Evolutionary conservation across 2,888 invertebrate genomes (phyloP), one percentile per base, ranked within the genome.

Genomic region (Choreutis nemorana): DNA sequence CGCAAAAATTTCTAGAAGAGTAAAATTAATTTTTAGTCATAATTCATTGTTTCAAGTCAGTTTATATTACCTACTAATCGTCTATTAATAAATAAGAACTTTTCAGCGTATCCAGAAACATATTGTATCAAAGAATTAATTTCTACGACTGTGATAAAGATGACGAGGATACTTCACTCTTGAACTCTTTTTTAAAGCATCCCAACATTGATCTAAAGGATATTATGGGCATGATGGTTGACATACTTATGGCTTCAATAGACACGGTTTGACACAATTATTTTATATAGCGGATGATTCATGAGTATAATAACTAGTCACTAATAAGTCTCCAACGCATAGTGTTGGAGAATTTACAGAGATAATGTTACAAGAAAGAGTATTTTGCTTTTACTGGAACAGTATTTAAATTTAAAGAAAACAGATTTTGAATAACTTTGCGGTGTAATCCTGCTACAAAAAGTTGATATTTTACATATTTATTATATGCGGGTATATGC

Each of bases 161-260:
- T 21, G 30, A 40, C 6, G 52, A 44, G 4, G 58, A 71, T 16
- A 51, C 57, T 25, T 87, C 87, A 2, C 64, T 93, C 7, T 57
- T 94, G 24, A 82, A 83, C 34, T 82, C 81, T 12, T 93, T 91
- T 61, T 57, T 93, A 3, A 67, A 82, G 30, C 86, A 86, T 35
- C 79, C 87, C 0, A 84, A 85, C 42, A 55, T 92, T 3, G 87
- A 91, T 57, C 68, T 84, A 11, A 88, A 87, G 51, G 94, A 94
- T 60, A 80, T 94, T n/a, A 78, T 87, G 25, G 92, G 92, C 31
- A 88, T 92, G 81, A 85, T 89, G 33, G 87, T 90, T 21, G 94
- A 95, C 62, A 84, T 93, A 53, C 62, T 94, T 13, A 80, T 94
- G 53, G 94, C 92, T 29, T 91, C 93, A 32, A 86, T 94, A 32